A percentile compares a stretch with the other conserved stretches of the same genome.
Evolutionary conservation across 2,888 invertebrate species (phyloP).

Genomic region (Dryadula phaetusa): DNA sequence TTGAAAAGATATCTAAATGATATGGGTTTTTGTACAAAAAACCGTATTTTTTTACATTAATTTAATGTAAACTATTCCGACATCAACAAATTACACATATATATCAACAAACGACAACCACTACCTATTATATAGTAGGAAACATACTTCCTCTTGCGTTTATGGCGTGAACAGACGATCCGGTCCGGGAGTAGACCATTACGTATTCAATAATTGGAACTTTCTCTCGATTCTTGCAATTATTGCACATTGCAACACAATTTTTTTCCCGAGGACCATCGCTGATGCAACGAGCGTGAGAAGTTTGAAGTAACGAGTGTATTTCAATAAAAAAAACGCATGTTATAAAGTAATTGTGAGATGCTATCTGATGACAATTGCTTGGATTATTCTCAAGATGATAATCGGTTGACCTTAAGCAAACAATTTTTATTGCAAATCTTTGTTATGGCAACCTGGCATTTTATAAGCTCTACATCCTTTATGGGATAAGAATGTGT

Average conservation of each 20-base stretch:
- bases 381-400: constrained; percentile 29
- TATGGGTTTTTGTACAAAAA: too few relatives aligned
- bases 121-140: constrained; percentile 25
- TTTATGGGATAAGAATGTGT: neutral
- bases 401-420: constrained; percentile 25
- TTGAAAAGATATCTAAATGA: too few relatives aligned
- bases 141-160: constrained; percentile 35
- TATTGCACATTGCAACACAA: constrained; percentile 30
- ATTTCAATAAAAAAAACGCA: constrained; percentile 37
- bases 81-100: neutral
- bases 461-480: neutral
- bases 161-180: constrained; percentile 39
- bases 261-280: constrained; percentile 40
- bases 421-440: constrained; percentile 23
- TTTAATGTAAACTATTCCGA: neutral
- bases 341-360: constrained; percentile 27
- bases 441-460: neutral
- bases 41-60: too few relatives aligned
- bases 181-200: constrained; percentile 34
- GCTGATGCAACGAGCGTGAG: constrained; percentile 39
- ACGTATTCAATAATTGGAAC: constrained; percentile 38
- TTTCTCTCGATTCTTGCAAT: constrained; percentile 37
- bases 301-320: constrained; percentile 14
- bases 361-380: constrained; percentile 34
- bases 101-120: neutral